Evolutionary conservation across 2,113 vertebrate genomes (phyloP), one percentile per base, ranked within the genome.

Genomic region (Gnathonemus echidnorhynchus): DNA sequence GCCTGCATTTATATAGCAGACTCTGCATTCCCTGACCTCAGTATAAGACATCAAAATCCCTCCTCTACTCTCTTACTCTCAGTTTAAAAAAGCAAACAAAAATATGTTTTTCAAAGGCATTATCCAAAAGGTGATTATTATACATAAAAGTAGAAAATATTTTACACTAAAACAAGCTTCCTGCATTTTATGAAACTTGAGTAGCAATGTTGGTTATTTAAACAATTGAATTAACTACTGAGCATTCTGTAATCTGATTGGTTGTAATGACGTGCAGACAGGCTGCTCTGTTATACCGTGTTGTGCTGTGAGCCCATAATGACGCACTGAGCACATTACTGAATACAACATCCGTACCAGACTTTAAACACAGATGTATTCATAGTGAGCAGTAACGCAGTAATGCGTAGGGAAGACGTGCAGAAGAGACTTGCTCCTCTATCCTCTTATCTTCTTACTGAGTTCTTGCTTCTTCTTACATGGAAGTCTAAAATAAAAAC

Each of bases 211-310:
- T 58, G 86, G 52, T 39, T 58, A 58, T 88, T 46, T 39, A 88
- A 88, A 56, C 50, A 88, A 39, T 58, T 53, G 3, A 56, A 88
- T 56, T 31, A 87, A 39, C 27, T 31, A 35, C 27, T 27, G 11
- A 53, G 50, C 35, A 35, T 53, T 31, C 46, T 56, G 49, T 88
- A 88, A 88, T 88, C 35, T 42, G 86, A 42, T 88, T 88, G 86
- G 52, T 58, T 58, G 31, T 88, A 52, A 88, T 88, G 86, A 88
- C 15, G 13, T 42, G 49, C 15, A 39, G 86, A 5, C 50, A n/a
- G 86, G 13, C 31, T 31, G 17, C 9, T 13, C 52, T 42, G 52
- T 53, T 56, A 19, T 35, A 39, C 86, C 3, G 86, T 56, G 31
- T 35, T 56, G 52, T 56, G 17, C 86, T 24, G 52, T 58, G 35